Percentiles rank a stretch among this genome's conserved stretches.
phyloP scores from a whole-genome alignment of 2,888 invertebrate genomes.

The Nomada fabriciana region DNA sequence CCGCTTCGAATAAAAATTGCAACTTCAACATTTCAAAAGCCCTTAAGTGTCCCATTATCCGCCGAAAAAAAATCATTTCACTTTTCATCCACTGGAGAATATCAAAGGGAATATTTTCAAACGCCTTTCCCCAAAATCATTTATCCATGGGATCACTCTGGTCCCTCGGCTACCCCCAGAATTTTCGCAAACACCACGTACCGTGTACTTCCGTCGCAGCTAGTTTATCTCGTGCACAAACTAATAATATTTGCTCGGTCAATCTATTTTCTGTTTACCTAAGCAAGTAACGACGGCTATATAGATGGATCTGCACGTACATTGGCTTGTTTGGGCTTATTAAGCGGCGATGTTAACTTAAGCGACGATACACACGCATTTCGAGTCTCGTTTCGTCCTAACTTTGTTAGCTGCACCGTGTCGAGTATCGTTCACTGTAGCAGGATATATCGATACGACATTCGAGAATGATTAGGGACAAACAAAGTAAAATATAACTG shows the following conservation, averaged over 20 bases:
- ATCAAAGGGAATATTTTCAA: neutral
- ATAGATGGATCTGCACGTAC: constrained; percentile 36
- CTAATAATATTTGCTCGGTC: constrained; percentile 39
- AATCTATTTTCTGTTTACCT: constrained; percentile 38
- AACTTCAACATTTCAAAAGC: too few species aligned
- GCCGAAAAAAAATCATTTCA: too few species aligned
- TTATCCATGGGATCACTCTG: neutral
- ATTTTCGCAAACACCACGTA: neutral
- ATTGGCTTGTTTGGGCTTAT: constrained; percentile 56
- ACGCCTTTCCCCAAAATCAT: neutral
- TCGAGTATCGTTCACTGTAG: constrained; percentile 18
- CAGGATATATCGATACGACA: neutral
- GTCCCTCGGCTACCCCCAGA: neutral
- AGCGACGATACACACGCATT: constrained; percentile 53
- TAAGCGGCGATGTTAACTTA: constrained; percentile 59
- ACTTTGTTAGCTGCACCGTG: constrained; percentile 13
- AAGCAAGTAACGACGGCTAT: constrained; percentile 40
- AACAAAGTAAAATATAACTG: too few species aligned
- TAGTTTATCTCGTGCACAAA: constrained; percentile 7
- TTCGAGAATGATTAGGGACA: too few species aligned
- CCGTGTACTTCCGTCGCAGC: neutral
- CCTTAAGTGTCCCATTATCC: too few species aligned
- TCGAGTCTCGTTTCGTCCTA: constrained; percentile 27
- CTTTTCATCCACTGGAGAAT: neutral
- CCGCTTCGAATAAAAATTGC: too few species aligned